Conservation (phyloP, 2,113 vertebrate genomes). For the Xiphophorus maculatus region DNA sequence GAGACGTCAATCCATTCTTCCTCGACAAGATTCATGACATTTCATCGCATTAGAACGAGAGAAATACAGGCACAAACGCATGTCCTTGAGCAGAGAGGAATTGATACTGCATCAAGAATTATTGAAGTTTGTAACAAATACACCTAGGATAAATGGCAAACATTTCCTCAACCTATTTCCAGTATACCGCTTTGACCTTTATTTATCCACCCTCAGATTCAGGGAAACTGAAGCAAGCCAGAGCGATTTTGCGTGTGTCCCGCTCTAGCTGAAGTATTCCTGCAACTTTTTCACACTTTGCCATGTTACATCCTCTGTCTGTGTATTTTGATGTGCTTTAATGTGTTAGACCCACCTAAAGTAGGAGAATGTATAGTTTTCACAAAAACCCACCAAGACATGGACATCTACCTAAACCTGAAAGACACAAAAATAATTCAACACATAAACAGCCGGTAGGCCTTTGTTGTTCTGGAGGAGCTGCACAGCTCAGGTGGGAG, state of each 20-base stretch:
- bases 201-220: conserved; percentile 33
- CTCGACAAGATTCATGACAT: conserved; percentile 73
- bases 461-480: no score
- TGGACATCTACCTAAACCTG: no score
- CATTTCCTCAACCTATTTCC: conserved; percentile 59
- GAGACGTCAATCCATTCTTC: conserved; percentile 66
- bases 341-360: no score
- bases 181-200: conserved; percentile 24
- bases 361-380: no score
- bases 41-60: conserved; percentile 37
- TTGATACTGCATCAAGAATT: conserved; percentile 70
- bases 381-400: no score
- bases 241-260: background rate
- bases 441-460: no score
- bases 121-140: conserved; percentile 70
- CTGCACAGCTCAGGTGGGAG: no score
- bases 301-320: background rate
- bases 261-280: background rate
- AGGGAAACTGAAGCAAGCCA: background rate
- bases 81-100: conserved; percentile 69
- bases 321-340: background rate
- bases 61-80: conserved; percentile 29
- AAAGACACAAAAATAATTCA: no score
- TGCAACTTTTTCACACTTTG: background rate
- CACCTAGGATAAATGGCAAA: conserved; percentile 40